Conservation (phyloP, 2,113 vertebrate genomes). For the Varanus komodoensis region DNA sequence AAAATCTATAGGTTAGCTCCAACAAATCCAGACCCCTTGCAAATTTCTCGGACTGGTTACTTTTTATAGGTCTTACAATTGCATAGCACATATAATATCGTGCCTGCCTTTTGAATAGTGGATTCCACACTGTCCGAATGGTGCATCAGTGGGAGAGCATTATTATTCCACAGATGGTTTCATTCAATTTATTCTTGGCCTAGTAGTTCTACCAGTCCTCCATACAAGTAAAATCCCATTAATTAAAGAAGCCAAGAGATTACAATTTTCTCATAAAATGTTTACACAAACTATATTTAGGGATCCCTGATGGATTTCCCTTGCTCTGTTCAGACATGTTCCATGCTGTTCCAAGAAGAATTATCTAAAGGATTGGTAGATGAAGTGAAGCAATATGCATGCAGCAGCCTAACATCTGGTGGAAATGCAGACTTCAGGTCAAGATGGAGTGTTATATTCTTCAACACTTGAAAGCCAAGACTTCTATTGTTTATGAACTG, state of each 20-base stretch:
- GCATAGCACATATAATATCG: neutral
- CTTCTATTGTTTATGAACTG: neutral
- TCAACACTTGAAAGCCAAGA: fast-evolving
- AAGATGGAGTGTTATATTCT: fast-evolving
- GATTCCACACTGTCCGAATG: neutral
- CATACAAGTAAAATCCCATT: neutral
- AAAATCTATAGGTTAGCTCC: too few relatives aligned
- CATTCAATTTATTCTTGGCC: neutral
- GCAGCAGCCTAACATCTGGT: neutral
- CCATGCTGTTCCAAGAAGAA: fast-evolving
- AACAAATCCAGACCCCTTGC: too few relatives aligned
- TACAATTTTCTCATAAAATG: neutral
- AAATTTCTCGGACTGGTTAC: too few relatives aligned
- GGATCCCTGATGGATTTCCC: constrained; percentile 13
- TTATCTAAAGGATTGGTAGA: fast-evolving
- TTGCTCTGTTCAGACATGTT: constrained; percentile 1
- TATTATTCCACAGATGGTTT: neutral
- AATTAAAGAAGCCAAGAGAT: neutral
- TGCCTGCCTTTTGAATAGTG: neutral
- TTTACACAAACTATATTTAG: neutral
- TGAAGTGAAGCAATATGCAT: neutral
- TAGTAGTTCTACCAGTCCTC: neutral
- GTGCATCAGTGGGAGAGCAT: neutral
- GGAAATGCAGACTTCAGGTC: fast-evolving
- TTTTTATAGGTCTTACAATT: neutral